A percentile compares a stretch with the other conserved stretches of the same genome.
Evolutionary conservation across 2,888 invertebrate genomes (phyloP).

Genomic region (Mellilla xanthometata): DNA sequence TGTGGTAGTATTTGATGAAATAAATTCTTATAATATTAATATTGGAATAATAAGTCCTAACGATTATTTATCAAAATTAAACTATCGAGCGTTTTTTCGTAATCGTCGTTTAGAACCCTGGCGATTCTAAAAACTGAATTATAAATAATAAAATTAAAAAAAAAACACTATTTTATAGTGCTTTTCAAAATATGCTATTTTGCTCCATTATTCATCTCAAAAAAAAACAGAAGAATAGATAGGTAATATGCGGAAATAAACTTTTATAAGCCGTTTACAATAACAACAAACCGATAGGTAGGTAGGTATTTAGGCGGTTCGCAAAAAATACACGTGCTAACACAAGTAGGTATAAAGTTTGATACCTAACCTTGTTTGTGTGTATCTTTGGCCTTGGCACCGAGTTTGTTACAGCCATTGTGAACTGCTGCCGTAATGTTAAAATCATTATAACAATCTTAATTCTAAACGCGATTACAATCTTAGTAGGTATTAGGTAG

Average conservation of each 20-base stretch:
- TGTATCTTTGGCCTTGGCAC: conserved; percentile 43
- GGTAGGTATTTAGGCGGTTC: not conserved
- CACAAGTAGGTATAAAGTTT: conserved; percentile 6
- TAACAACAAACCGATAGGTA: conserved; percentile 9
- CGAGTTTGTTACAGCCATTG: conserved; percentile 22
- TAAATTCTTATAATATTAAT: too few relatives aligned
- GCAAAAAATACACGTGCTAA: conserved; percentile 22
- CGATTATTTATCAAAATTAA: too few relatives aligned
- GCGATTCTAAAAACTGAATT: too few relatives aligned
- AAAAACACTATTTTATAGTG: not conserved
- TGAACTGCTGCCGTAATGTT: conserved; percentile 27
- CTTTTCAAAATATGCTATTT: too few relatives aligned
- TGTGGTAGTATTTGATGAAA: too few relatives aligned
- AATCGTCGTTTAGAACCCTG: too few relatives aligned
- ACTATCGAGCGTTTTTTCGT: too few relatives aligned
- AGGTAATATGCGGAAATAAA: conserved; percentile 17
- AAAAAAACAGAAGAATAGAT: conserved; percentile 12
- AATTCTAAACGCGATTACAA: conserved; percentile 23
- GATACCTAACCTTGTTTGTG: conserved; percentile 28
- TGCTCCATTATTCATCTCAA: conserved; percentile 5
- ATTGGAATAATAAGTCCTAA: too few relatives aligned
- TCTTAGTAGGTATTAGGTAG: too few relatives aligned
- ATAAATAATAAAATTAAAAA: not conserved
- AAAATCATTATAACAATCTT: conserved; percentile 45
- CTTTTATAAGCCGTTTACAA: conserved; percentile 11